Conservation (phyloP, 2,113 vertebrate species). For the Miniopterus natalensis region DNA sequence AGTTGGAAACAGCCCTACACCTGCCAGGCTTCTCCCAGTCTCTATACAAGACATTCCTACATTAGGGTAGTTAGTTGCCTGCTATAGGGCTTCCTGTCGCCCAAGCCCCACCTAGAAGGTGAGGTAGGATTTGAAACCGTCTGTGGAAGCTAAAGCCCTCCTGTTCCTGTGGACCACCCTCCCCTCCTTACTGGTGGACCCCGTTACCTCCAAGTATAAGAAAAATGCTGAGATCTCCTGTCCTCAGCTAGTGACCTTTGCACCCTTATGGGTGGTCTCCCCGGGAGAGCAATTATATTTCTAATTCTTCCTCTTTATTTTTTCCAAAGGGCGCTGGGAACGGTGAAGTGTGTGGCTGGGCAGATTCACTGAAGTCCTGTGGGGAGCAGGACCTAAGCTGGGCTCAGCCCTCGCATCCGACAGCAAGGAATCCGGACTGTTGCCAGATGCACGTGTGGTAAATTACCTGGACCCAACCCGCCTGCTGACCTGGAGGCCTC, state of each 20-base stretch:
- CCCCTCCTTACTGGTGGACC: background rate
- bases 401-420: constrained; percentile 26
- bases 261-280: background rate
- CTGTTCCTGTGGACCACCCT: background rate
- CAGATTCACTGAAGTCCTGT: background rate
- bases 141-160: no score
- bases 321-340: constrained; percentile 74
- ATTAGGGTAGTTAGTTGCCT: background rate
- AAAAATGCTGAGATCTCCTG: background rate
- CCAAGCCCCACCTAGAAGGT: background rate
- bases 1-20: background rate
- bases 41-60: background rate
- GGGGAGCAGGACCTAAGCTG: constrained; percentile 61
- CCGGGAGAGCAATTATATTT: background rate
- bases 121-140: background rate
- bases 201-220: background rate
- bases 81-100: background rate
- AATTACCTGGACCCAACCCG: constrained; percentile 59
- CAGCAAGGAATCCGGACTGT: constrained; percentile 53
- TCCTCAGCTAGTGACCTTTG: background rate
- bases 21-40: background rate
- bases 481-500: background rate
- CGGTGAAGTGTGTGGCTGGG: constrained; percentile 74
- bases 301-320: constrained; percentile 68
- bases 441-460: constrained; percentile 53